Evolutionary conservation across 2,113 vertebrate species (phyloP).

Genomic region (Aegithalos caudatus): DNA sequence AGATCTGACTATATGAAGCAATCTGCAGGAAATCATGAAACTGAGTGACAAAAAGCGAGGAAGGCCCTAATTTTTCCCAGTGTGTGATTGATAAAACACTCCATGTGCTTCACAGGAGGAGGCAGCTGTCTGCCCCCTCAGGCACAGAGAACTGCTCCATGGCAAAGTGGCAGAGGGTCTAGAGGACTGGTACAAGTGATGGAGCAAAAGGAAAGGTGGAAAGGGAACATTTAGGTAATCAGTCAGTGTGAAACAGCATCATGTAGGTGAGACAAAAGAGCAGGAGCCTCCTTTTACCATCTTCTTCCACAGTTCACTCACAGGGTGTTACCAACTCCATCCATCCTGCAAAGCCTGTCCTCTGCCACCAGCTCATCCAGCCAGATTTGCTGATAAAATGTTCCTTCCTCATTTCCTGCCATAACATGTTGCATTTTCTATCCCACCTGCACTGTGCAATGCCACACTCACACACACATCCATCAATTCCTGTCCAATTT

Average conservation of each 20-base stretch:
- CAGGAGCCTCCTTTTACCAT: not conserved
- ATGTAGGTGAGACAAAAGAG: not conserved
- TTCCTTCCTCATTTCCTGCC: not conserved
- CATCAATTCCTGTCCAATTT: not conserved
- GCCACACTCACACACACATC: not conserved
- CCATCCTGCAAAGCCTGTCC: not conserved
- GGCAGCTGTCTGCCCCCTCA: not conserved
- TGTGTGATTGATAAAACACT: not conserved
- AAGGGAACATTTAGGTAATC: not conserved
- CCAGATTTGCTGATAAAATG: not conserved
- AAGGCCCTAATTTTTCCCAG: not conserved
- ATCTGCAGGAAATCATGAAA: not conserved
- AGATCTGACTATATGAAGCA: not conserved
- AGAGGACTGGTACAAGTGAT: not conserved
- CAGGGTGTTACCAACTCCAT: not conserved
- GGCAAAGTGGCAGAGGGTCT: rapidly evolving
- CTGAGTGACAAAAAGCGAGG: not conserved
- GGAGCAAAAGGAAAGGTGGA: not conserved
- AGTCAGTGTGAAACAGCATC: not conserved
- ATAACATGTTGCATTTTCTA: not conserved
- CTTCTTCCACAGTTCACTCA: not conserved
- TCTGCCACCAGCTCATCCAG: not conserved
- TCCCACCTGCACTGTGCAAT: not conserved
- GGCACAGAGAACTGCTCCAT: not conserved
- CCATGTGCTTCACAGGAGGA: not conserved